Conservation (phyloP, 2,113 vertebrate species). For the Baryphthengus martii region DNA sequence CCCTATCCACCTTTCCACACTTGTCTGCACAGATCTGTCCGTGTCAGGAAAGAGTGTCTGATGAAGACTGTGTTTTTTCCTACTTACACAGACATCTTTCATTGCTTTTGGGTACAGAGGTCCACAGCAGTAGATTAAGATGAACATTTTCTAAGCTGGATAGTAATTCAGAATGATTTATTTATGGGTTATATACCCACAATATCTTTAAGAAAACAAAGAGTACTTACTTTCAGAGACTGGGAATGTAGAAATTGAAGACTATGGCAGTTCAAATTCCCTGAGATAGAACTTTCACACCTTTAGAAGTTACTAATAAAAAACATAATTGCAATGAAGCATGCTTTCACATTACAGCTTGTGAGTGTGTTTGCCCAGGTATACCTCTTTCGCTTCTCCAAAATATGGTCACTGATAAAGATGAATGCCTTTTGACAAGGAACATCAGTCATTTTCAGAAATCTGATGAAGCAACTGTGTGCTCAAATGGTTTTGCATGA, state of each 20-base stretch:
- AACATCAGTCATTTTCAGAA: conserved; percentile 19
- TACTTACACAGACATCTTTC: not conserved
- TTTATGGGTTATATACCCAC: not conserved
- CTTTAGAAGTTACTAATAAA: not conserved
- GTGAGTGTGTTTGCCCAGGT: not conserved
- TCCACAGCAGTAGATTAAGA: not conserved
- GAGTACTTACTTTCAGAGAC: not conserved
- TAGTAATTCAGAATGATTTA: accelerated
- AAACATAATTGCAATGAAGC: not conserved
- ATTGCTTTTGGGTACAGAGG: not conserved
- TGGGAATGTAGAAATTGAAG: not conserved
- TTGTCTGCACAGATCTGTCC: not conserved
- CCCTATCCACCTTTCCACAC: not conserved
- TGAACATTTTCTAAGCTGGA: not conserved
- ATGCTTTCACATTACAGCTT: not conserved
- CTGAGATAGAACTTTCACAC: not conserved
- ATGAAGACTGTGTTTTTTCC: not conserved
- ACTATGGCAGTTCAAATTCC: not conserved
- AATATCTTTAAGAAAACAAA: not conserved
- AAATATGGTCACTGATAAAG: not conserved
- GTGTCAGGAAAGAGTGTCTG: not conserved
- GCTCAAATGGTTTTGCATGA: not conserved
- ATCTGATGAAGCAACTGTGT: not conserved
- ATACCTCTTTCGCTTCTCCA: not conserved
- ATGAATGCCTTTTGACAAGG: not conserved